Base-by-base conservation (phyloP, 2,113 vertebrate genomes). In the Ascaphus truei region DNA sequence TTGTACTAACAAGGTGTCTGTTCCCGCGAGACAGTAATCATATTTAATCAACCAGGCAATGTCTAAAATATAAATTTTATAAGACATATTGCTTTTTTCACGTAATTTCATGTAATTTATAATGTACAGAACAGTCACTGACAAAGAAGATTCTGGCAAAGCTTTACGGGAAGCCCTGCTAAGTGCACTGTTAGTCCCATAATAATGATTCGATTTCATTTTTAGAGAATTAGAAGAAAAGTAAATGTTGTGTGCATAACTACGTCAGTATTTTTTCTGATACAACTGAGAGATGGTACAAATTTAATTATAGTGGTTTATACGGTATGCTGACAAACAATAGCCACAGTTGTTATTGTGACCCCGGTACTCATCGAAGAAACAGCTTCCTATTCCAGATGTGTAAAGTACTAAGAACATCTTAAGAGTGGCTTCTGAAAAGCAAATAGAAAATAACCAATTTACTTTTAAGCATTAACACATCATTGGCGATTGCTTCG, bases 381-480 rank as follows among this genome's bases (percentile, higher is more conserved):
- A n/a, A n/a, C n/a, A n/a, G n/a, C n/a, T n/a, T n/a, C n/a, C n/a
- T n/a, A 30, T 31, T 62, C 41, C 22, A 47, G 16, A 33, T 62
- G 26, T 11, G 9, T 47, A 47, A 15, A 47, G 16, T 22, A 7
- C 37, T n/a, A n/a, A n/a, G n/a, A n/a, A n/a, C n/a, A n/a, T n/a
- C n/a, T n/a, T n/a, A n/a, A n/a, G n/a, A 43, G 3, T 62, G 37
- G 25, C 13, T n/a, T 36, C 57, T 60, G 59, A 62, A 39, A 47
- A 41, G 34, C 33, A 55, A 66, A 63, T 23, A 51, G 61, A 51
- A 50, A 26, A 18, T 50, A 51, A 63, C n/a, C 36, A 34, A 51
- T 63, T 37, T 51, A 8, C 47, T 62, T 50, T 62, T 62, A 62
- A 62, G 29, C 45, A 39, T 41, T 66, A 66, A 66, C 55, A 50